Conservation (phyloP, 2,888 invertebrate genomes). For the Troides helena region DNA sequence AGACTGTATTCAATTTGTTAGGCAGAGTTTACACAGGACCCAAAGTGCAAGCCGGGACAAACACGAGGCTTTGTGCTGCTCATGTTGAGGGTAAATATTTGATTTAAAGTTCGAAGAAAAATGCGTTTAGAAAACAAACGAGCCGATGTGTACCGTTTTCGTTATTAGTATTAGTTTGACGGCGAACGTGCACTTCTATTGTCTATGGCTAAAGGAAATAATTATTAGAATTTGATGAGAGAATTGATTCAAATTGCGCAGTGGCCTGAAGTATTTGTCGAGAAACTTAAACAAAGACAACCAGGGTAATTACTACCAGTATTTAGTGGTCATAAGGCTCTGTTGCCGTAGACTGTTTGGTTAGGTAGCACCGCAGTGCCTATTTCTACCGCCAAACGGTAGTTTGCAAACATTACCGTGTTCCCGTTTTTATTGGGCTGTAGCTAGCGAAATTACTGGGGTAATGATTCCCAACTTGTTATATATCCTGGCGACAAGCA, state of each 20-base stretch:
- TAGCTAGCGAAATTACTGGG: too few species aligned
- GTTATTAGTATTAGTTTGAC: constrained; percentile 72
- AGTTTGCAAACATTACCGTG: too few species aligned
- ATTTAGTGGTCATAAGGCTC: too few species aligned
- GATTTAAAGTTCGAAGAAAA: constrained; percentile 74
- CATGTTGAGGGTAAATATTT: constrained; percentile 75
- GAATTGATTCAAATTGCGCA: not conserved
- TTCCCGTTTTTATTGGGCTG: too few species aligned
- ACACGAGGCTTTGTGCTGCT: constrained; percentile 75
- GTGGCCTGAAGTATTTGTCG: not conserved
- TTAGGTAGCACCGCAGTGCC: too few species aligned
- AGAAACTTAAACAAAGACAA: not conserved
- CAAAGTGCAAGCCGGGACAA: constrained; percentile 76
- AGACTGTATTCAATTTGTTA: constrained; percentile 64
- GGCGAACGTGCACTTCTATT: constrained; percentile 52
- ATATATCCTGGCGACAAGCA: too few species aligned
- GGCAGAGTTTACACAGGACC: constrained; percentile 74
- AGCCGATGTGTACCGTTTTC: constrained; percentile 72
- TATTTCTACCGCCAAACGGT: too few species aligned
- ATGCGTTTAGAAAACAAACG: constrained; percentile 72
- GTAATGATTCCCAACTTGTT: too few species aligned
- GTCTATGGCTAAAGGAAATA: constrained; percentile 48
- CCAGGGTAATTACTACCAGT: too few species aligned
- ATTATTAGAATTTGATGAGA: constrained; percentile 46
- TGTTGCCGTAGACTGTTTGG: too few species aligned